Conservation (phyloP, 2,797 vertebrate genomes). For the Typhlichthys subterraneus region DNA sequence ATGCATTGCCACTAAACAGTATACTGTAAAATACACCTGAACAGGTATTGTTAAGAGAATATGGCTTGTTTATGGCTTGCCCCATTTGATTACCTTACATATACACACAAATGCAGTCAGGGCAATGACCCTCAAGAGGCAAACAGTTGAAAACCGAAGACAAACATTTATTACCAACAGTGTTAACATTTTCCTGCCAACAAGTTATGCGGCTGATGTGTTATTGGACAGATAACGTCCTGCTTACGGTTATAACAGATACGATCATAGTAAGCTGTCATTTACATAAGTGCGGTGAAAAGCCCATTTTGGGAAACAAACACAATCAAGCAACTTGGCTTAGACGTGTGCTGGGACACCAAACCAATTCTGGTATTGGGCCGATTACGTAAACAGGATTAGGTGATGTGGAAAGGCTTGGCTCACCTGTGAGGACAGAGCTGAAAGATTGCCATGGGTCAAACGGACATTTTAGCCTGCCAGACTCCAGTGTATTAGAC, state of each 20-base stretch:
- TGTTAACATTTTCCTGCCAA: conserved; percentile 41
- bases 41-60: too few species aligned
- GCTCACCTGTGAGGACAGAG: conserved; percentile 93
- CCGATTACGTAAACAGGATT: conserved; percentile 20
- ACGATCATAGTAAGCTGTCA: conserved; percentile 4
- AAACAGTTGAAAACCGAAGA: conserved; percentile 25
- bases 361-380: conserved; percentile 2
- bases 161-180: too few species aligned
- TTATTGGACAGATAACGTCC: conserved; percentile 20
- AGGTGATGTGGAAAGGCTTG: conserved; percentile 6
- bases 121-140: conserved; percentile 17
- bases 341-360: not conserved
- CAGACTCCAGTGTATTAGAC: conserved; percentile 86
- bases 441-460: conserved; percentile 93
- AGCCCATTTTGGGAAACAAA: conserved; percentile 23
- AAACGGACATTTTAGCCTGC: conserved; percentile 95
- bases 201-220: conserved; percentile 17
- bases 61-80: not conserved
- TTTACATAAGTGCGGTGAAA: conserved; percentile 15
- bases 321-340: not conserved
- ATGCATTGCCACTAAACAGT: too few species aligned
- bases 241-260: conserved; percentile 5
- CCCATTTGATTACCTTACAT: conserved; percentile 5
- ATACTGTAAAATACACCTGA: too few species aligned
- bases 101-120: conserved; percentile 15